Percentiles rank a stretch among this genome's conserved stretches.
These are phyloP conservation scores for Barypeithes pellucidus DNA, from an alignment of 2,888 invertebrate genomes.

Conservation along the genomic window DNA sequence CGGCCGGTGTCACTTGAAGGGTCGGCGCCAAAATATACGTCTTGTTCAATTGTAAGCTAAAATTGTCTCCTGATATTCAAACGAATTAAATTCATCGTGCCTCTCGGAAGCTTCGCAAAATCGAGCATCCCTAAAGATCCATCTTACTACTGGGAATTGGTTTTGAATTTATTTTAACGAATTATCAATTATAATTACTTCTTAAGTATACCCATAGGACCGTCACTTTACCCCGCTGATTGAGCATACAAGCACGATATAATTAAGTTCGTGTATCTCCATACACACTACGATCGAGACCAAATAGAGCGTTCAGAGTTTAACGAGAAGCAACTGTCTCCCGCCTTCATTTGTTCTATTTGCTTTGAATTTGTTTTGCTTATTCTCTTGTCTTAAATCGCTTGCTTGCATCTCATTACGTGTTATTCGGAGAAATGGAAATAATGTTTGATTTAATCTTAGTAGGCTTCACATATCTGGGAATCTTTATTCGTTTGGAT, in stretches of 20 bases:
- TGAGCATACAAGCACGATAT: slow-evolving; percentile 4
- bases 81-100: too few species aligned
- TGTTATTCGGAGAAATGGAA: slow-evolving; percentile 4
- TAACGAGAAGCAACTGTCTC: slow-evolving; percentile 13
- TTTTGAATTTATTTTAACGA: too few species aligned
- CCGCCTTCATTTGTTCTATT: slow-evolving; percentile 3
- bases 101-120: too few species aligned
- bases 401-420: slow-evolving; percentile 21
- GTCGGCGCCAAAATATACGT: too few species aligned
- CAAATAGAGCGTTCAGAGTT: slow-evolving; percentile 6
- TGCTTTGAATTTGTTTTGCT: slow-evolving; percentile 13
- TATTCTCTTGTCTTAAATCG: slow-evolving; percentile 3
- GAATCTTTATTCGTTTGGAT: background rate
- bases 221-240: too few species aligned
- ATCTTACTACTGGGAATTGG: too few species aligned
- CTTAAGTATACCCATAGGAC: too few species aligned
- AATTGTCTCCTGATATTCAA: too few species aligned
- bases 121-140: too few species aligned
- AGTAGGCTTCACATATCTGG: background rate
- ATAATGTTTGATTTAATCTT: slow-evolving; percentile 5
- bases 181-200: too few species aligned
- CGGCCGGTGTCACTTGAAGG: too few species aligned
- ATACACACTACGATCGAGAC: slow-evolving; percentile 1
- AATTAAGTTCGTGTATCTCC: background rate
- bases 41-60: too few species aligned